phyloP scores from a whole-genome alignment of 1,140 invertebrate genomes.

The Drosophila rhopaloa region DNA sequence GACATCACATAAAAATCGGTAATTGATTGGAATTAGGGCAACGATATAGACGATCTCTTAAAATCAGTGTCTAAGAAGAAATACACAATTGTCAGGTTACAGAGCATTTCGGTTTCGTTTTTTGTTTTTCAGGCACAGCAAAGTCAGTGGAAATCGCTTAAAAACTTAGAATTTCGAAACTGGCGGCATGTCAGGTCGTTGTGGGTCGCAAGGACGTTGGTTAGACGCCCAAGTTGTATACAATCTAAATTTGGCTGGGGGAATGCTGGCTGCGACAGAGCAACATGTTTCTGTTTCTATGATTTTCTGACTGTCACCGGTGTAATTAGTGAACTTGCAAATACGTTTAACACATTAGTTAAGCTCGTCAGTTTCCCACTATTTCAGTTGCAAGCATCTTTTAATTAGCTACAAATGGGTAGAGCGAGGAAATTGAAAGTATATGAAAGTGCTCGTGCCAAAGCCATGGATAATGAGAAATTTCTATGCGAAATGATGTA shows the following conservation, averaged over 20 bases:
- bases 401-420: slow-evolving; percentile 17
- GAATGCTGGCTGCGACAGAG: slow-evolving; percentile 5
- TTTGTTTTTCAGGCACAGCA: slow-evolving; percentile 5
- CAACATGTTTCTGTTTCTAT: slow-evolving; percentile 31
- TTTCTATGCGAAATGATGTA: slow-evolving; percentile 29
- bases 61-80: too few species aligned
- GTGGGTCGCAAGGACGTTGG: slow-evolving; percentile 70
- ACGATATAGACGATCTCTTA: too few species aligned
- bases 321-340: slow-evolving; percentile 67
- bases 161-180: slow-evolving; percentile 48
- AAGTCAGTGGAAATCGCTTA: slow-evolving; percentile 15
- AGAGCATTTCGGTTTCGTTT: slow-evolving; percentile 35
- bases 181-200: slow-evolving; percentile 31
- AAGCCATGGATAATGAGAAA: slow-evolving; percentile 20
- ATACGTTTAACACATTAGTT: slow-evolving; percentile 17
- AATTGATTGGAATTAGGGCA: too few species aligned
- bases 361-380: slow-evolving; percentile 1
- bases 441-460: slow-evolving; percentile 22
- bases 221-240: slow-evolving; percentile 27
- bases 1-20: background rate
- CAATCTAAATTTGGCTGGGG: slow-evolving; percentile 62
- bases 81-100: too few species aligned
- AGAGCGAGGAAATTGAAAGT: slow-evolving; percentile 38
- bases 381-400: slow-evolving; percentile 15
- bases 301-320: slow-evolving; percentile 14